These are phyloP conservation scores for Latrodectus geometricus DNA, from an alignment of 1,140 invertebrate genomes.

Conservation along the genomic window DNA sequence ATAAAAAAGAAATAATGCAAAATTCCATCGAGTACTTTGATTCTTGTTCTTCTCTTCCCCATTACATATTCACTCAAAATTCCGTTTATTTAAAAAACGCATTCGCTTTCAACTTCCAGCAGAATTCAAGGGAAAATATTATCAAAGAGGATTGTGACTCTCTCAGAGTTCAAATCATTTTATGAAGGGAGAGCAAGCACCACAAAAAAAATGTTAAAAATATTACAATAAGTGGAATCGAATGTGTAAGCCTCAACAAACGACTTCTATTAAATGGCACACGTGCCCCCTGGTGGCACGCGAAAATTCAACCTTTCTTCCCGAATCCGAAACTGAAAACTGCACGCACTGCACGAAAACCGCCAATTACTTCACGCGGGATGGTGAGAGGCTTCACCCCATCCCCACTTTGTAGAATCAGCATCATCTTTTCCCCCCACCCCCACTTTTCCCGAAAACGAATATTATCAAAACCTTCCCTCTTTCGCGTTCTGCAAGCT, in stretches of 20 bases:
- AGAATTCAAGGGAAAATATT: neutral
- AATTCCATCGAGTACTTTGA: neutral
- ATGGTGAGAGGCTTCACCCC: neutral
- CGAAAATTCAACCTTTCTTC: constrained; percentile 54
- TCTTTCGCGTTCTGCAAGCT: neutral
- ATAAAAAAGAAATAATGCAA: neutral
- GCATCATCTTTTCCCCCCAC: constrained; percentile 5
- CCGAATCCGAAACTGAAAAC: constrained; percentile 46
- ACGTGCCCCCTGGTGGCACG: constrained; percentile 17
- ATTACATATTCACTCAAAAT: neutral
- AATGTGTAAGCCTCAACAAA: constrained; percentile 35
- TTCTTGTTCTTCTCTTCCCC: neutral
- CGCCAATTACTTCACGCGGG: constrained; percentile 52
- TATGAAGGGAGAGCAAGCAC: neutral
- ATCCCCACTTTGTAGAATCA: neutral
- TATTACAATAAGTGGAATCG: constrained; percentile 51
- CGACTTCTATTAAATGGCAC: neutral
- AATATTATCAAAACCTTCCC: constrained; percentile 52
- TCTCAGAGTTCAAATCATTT: constrained; percentile 32
- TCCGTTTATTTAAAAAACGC: constrained; percentile 34
- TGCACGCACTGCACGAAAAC: constrained; percentile 54
- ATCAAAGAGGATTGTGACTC: neutral
- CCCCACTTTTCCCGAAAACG: neutral
- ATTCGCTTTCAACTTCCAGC: neutral
- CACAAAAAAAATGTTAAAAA: constrained; percentile 16